Base-by-base conservation (phyloP, 2,888 invertebrate genomes). In the Dicyrtoma fusca region DNA sequence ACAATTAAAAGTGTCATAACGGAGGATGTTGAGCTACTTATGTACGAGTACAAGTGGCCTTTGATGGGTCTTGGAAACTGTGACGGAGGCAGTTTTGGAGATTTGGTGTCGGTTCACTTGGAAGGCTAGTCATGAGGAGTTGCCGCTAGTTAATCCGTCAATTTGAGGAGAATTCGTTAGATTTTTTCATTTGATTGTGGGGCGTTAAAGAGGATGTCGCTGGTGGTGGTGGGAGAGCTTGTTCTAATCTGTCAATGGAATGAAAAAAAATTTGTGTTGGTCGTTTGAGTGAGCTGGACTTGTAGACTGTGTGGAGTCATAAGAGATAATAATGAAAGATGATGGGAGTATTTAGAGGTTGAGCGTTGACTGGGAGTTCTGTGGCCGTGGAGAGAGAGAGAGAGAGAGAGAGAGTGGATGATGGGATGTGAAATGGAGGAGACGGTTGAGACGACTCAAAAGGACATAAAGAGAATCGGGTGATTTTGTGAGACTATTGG, bases 281-380 rank as follows among this genome's bases (percentile, higher is more conserved):
- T 57, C 57, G 25, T 25, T 57, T 57, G 17, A 44, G 17, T 61
- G 17, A 19, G 19, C 11, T 8, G 21, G n/a, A 19, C 6, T 21
- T 42, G 61, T 10, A 21, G 55, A 21, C 25, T 42, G 51, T 49
- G 26, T 17, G 17, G 34, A 65, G 65, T 65, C 49, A 51, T 53
- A 26, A 53, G 66, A 42, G 55, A 57, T 45, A 57, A 55, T 68
- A 68, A 68, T 68, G 68, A 68, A 68, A 68, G 57, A 68, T 68
- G 68, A 68, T 68, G 68, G 23, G 44, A 53, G 66, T 57, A 44
- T 68, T 68, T 68, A 21, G 68, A 68, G 45, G 57, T 3, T 5
- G 68, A 68, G 68, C 57, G 47, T 57, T 68, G 25, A 57, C 19
- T 64, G 25, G n/a, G n/a, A n/a, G n/a, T n/a, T n/a, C n/a, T n/a